Percentiles rank a stretch among this genome's conserved stretches.
These are phyloP conservation scores for Muscicapa striata DNA, from an alignment of 2,797 vertebrate species.

Conservation along the genomic window DNA sequence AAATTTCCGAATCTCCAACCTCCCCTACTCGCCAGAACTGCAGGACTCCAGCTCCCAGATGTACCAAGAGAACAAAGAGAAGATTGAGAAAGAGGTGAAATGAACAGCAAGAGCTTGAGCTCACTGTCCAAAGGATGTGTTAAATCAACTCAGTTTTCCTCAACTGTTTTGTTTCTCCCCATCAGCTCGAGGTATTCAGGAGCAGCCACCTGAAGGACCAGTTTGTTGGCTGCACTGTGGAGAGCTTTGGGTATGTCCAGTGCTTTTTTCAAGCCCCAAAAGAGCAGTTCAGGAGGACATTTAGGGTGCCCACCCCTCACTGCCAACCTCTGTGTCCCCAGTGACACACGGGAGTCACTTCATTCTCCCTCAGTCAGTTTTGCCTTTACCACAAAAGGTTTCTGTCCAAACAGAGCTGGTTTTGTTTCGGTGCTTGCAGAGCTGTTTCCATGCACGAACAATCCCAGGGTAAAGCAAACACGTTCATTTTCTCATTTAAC, in stretches of 20 bases:
- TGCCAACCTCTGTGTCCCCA: not conserved
- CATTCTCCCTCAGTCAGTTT: not conserved
- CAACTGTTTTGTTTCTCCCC: not conserved
- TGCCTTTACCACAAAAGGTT: not conserved
- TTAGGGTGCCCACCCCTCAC: not conserved
- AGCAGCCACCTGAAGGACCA: not conserved
- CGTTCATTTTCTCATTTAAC: not conserved
- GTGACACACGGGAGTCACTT: not conserved
- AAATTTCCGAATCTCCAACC: conserved; percentile 63
- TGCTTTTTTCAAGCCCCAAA: not conserved
- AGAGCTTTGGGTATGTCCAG: conserved; percentile 59
- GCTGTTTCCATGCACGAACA: not conserved
- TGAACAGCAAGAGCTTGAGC: not conserved
- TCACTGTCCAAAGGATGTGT: not conserved
- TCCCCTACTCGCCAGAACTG: conserved; percentile 15
- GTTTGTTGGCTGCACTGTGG: conserved; percentile 48
- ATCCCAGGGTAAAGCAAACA: not conserved
- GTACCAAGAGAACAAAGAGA: conserved; percentile 21
- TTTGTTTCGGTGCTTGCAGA: not conserved
- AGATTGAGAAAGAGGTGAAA: conserved; percentile 60
- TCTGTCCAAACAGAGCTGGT: not conserved
- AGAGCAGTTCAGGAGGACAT: not conserved
- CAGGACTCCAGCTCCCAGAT: conserved; percentile 21
- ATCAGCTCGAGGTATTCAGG: conserved; percentile 47
- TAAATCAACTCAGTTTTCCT: not conserved